A percentile compares a stretch with the other conserved stretches of the same genome.
phyloP scores from a whole-genome alignment of 2,888 invertebrate species.

The Melieria crassipennis region DNA sequence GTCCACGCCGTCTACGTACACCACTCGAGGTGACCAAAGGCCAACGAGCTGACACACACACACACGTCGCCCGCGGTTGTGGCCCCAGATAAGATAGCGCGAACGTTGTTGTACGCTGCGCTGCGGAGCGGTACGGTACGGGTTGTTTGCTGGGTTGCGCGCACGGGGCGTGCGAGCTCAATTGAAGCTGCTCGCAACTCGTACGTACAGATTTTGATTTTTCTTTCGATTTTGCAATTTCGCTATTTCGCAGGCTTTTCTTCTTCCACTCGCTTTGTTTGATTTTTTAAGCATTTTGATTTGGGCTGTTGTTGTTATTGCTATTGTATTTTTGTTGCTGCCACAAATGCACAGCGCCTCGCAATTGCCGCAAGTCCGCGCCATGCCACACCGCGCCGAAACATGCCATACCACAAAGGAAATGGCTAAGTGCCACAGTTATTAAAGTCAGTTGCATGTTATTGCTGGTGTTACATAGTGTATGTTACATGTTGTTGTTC shows the following conservation, averaged over 20 bases:
- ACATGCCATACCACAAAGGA: background rate
- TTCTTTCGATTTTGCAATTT: too few species aligned
- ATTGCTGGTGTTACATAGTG: conserved; percentile 11
- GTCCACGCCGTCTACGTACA: background rate
- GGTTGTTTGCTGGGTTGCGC: background rate
- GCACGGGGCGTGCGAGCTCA: too few species aligned
- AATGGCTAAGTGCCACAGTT: conserved; percentile 26
- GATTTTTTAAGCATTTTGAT: background rate
- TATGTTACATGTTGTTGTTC: background rate
- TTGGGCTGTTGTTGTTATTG: background rate
- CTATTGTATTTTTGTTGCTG: background rate
- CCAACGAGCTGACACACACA: conserved; percentile 56
- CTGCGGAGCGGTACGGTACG: too few species aligned
- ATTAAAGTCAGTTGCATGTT: conserved; percentile 28
- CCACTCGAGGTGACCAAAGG: conserved; percentile 59
- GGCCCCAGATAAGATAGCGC: conserved; percentile 24
- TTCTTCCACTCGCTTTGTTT: background rate
- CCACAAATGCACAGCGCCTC: conserved; percentile 1
- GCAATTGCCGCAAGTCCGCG: background rate
- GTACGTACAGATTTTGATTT: too few species aligned
- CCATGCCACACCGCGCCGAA: background rate
- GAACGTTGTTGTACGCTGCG: background rate
- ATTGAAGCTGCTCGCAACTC: too few species aligned
- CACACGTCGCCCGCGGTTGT: conserved; percentile 23
- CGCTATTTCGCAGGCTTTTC: too few species aligned